A percentile compares a stretch with the other conserved stretches of the same genome.
Evolutionary conservation across 2,113 vertebrate genomes (phyloP).

Genomic region (Tragulus kanchil): DNA sequence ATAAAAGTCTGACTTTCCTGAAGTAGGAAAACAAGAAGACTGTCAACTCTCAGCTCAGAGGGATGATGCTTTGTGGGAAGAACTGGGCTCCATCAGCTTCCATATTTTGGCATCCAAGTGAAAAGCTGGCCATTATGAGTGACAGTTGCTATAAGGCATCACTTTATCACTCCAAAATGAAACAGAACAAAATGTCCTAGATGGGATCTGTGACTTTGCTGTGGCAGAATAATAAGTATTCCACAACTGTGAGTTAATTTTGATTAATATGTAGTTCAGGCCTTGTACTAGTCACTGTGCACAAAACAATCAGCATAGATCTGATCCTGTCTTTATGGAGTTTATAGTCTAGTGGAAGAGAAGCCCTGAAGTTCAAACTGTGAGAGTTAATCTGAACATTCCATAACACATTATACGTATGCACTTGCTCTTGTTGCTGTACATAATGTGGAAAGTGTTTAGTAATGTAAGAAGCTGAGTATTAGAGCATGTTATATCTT

Average conservation of each 20-base stretch:
- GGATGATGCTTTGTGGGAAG: background rate
- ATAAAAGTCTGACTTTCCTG: conserved; percentile 22
- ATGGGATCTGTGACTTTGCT: background rate
- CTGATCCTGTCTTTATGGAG: background rate
- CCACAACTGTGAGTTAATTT: too few species aligned
- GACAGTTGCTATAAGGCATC: background rate
- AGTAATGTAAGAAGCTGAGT: background rate
- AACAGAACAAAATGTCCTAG: background rate
- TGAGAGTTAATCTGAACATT: background rate
- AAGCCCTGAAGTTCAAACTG: background rate
- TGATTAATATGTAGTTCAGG: background rate
- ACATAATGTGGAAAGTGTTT: background rate
- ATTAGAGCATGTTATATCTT: background rate
- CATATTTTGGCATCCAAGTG: background rate
- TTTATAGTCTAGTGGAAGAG: background rate
- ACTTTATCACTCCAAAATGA: background rate
- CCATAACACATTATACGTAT: background rate
- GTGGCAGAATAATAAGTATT: too few species aligned
- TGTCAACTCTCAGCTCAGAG: background rate
- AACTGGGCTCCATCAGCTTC: background rate
- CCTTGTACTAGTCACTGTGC: background rate
- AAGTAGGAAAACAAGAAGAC: background rate
- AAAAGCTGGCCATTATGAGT: background rate
- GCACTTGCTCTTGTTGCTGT: background rate
- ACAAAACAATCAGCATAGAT: background rate